phyloP scores from a whole-genome alignment of 2,113 vertebrate genomes.

The Tupaia tana region DNA sequence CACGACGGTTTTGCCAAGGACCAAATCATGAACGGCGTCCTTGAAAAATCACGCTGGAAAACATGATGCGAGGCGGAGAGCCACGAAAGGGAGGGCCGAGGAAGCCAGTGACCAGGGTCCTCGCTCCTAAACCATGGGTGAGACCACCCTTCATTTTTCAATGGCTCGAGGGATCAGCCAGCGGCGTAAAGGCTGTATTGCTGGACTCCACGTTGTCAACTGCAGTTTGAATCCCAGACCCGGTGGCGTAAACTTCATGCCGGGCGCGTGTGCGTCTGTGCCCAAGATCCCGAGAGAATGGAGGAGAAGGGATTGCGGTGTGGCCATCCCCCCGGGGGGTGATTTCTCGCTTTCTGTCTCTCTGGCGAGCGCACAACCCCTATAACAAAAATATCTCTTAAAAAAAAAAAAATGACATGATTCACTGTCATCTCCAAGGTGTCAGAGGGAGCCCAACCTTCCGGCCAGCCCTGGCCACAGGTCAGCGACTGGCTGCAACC shows the following conservation, averaged over 20 bases:
- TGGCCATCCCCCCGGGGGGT: too few species aligned
- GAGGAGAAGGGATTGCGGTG: too few species aligned
- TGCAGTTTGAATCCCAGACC: too few species aligned
- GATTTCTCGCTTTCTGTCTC: too few species aligned
- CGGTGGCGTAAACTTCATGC: too few species aligned
- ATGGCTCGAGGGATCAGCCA: too few species aligned
- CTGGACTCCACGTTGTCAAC: too few species aligned
- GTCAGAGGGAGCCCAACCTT: not conserved
- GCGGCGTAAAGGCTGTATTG: too few species aligned
- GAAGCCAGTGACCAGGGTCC: not conserved
- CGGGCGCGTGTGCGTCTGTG: too few species aligned
- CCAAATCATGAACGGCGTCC: not conserved
- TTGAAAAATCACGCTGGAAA: conserved; percentile 24
- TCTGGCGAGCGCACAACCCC: too few species aligned
- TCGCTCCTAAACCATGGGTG: not conserved
- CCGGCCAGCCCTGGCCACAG: not conserved
- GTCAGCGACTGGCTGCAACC: not conserved
- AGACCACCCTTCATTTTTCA: not conserved
- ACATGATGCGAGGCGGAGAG: not conserved
- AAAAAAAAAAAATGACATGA: not conserved
- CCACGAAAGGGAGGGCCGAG: not conserved
- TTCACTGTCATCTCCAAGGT: not conserved
- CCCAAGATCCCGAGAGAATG: too few species aligned
- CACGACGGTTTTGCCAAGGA: conserved; percentile 37
- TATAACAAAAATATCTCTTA: too few species aligned